A percentile compares a stretch with the other conserved stretches of the same genome.
Evolutionary conservation across 2,113 vertebrate genomes (phyloP).

Genomic region (Strigops habroptila): DNA sequence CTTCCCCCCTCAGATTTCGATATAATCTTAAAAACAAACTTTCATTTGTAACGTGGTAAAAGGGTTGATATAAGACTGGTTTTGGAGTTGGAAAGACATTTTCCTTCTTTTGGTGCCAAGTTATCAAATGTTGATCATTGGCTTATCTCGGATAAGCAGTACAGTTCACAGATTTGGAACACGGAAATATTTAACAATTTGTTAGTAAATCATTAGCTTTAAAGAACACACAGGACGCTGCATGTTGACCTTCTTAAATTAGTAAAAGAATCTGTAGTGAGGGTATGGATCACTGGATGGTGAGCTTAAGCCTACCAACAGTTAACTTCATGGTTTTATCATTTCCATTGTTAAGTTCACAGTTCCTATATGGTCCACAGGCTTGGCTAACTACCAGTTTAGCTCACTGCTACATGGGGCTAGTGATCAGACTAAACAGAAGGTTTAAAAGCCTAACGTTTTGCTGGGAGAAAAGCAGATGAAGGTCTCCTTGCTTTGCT

Average conservation of each 20-base stretch:
- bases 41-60: background rate
- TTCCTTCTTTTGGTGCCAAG: background rate
- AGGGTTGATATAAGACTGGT: background rate
- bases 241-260: background rate
- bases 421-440: background rate
- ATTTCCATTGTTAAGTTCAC: background rate
- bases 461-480: background rate
- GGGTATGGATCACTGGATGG: background rate
- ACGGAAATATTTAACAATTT: background rate
- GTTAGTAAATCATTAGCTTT: slow-evolving; percentile 6
- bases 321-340: background rate
- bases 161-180: background rate
- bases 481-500: background rate
- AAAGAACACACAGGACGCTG: background rate
- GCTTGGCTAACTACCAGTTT: background rate
- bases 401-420: background rate
- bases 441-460: background rate
- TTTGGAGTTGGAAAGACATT: background rate
- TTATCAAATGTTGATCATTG: background rate
- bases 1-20: rapidly evolving
- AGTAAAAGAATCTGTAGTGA: background rate
- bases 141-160: background rate
- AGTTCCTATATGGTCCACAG: background rate
- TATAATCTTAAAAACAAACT: background rate
- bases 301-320: background rate